Percentiles rank a stretch among this genome's conserved stretches.
Conservation (phyloP, 2,888 invertebrate genomes). For the Ligdia adustata region DNA sequence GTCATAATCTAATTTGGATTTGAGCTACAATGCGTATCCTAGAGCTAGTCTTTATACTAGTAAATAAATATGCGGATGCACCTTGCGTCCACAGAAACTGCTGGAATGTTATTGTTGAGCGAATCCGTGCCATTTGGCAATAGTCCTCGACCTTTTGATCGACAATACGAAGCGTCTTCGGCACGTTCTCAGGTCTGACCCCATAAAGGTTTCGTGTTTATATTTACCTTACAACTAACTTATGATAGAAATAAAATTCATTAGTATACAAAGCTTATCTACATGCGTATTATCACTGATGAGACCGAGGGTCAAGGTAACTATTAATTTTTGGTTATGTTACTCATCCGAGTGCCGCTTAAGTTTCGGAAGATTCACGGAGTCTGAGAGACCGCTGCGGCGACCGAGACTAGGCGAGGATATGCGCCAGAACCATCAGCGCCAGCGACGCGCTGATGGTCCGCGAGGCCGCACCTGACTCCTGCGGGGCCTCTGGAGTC, state of each 20-base stretch:
- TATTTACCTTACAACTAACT: conserved; percentile 30
- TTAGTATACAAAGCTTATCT: conserved; percentile 70
- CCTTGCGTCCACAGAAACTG: conserved; percentile 49
- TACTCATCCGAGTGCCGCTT: conserved; percentile 66
- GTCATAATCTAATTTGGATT: conserved; percentile 25
- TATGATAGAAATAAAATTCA: conserved; percentile 25
- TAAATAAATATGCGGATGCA: conserved; percentile 63
- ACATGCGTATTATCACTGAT: conserved; percentile 76
- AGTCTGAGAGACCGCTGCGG: conserved; percentile 41
- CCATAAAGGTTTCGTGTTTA: conserved; percentile 49
- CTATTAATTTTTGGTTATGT: conserved; percentile 80
- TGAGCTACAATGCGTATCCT: conserved; percentile 30
- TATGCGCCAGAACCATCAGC: conserved; percentile 62
- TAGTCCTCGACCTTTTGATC: conserved; percentile 73
- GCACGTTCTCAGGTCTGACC: conserved; percentile 54
- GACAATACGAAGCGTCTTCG: conserved; percentile 64
- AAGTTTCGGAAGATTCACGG: too few species aligned
- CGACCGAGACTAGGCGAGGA: conserved; percentile 64
- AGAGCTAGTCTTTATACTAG: conserved; percentile 26
- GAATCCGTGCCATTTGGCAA: conserved; percentile 65
- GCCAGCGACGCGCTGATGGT: conserved; percentile 57
- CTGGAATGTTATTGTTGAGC: conserved; percentile 73
- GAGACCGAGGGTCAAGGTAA: conserved; percentile 76
- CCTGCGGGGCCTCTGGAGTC: conserved; percentile 27
- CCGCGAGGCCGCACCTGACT: conserved; percentile 57